Evolutionary conservation across 2,888 invertebrate genomes (phyloP), one percentile per base, ranked within the genome.

Genomic region (Autographa pulchrina): DNA sequence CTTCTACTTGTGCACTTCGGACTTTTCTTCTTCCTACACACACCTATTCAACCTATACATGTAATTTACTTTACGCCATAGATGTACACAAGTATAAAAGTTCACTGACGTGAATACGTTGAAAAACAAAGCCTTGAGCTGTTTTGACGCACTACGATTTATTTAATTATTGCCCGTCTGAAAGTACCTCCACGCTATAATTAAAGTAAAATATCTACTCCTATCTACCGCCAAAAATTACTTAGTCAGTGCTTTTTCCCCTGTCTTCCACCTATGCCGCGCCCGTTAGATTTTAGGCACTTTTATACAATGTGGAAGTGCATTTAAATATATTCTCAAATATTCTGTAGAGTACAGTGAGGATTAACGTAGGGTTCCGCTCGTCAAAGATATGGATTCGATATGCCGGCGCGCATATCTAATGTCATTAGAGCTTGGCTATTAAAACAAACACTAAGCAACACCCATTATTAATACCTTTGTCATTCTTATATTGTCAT

Each of bases 331-430:
- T 48, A 48, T 48, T n/a, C 7, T n/a, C n/a, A 48, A 5, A n/a
- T 48, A 48, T 48, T n/a, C 7, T n/a, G 48, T 48, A 48, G n/a
- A 16, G n/a, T 48, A 48, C n/a, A n/a, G n/a, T 48, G 48, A 43
- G 58, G 65, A 75, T 70, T 75, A 67, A 48, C 32, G 48, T 62
- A 31, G 31, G 68, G 68, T 60, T 70, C 52, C 14, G 48, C 9
- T 62, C 31, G 41, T 60, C 68, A 67, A 65, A 67, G 82, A 66
- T 77, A 80, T 67, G 65, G 38, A 54, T 68, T 48, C 56, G 41
- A 38, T 20, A 18, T 38, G 58, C 18, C 56, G 58, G 67, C 18
- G 41, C 9, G 25, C 52, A 59, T 68, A 71, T 67, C 65, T 80
- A 80, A 61, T 75, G 59, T 66, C 61, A 68, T 48, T 59, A 54